These are phyloP conservation scores for Timema podura DNA, from an alignment of 2,888 invertebrate species.

Conservation along the genomic window DNA sequence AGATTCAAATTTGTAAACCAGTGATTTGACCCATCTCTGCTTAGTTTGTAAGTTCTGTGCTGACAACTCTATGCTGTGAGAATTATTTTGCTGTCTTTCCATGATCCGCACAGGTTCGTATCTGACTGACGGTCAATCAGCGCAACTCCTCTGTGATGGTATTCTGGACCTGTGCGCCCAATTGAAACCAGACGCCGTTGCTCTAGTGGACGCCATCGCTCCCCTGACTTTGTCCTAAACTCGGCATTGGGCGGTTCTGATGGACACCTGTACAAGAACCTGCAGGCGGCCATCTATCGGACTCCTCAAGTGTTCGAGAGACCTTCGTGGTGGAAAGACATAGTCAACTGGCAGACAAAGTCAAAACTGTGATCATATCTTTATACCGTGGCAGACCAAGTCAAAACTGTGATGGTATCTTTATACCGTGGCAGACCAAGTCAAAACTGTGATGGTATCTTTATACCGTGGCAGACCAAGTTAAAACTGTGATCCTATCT, in stretches of 20 bases:
- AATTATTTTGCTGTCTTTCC: too few species aligned
- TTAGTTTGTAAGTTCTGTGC: too few species aligned
- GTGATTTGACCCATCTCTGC: too few species aligned
- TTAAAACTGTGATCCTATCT: too few species aligned
- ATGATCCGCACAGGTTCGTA: constrained; percentile 36
- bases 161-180: constrained; percentile 51
- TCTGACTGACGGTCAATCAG: constrained; percentile 37
- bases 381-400: too few species aligned
- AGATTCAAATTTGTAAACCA: too few species aligned
- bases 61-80: too few species aligned
- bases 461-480: too few species aligned
- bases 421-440: too few species aligned
- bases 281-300: constrained; percentile 61
- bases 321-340: constrained; percentile 74
- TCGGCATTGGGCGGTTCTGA: constrained; percentile 61
- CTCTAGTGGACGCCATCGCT: constrained; percentile 58
- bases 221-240: constrained; percentile 61
- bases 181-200: constrained; percentile 55
- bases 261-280: constrained; percentile 67
- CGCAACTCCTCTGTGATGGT: constrained; percentile 45
- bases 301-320: constrained; percentile 62
- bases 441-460: too few species aligned
- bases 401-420: too few species aligned
- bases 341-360: constrained; percentile 42
- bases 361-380: constrained; percentile 19